A percentile compares a stretch with the other conserved stretches of the same genome.
phyloP scores from a whole-genome alignment of 2,797 vertebrate genomes.

The Hirundo rustica region DNA sequence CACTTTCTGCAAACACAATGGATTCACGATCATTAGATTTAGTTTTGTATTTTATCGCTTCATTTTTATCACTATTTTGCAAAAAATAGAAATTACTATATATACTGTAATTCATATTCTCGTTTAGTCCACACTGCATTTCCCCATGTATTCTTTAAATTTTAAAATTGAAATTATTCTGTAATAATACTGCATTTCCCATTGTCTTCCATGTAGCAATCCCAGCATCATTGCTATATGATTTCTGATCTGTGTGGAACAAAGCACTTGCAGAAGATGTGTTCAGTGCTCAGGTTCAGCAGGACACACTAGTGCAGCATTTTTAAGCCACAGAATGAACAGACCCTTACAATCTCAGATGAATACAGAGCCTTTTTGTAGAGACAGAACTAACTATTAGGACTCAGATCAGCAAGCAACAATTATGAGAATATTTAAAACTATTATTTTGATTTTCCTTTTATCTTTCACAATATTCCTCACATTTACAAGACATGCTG shows the following conservation, averaged over 20 bases:
- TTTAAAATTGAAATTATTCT: neutral
- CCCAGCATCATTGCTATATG: neutral
- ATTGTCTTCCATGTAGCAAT: neutral
- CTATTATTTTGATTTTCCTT: neutral
- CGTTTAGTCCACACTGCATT: neutral
- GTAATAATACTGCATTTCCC: neutral
- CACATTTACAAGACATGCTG: neutral
- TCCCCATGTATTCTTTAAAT: neutral
- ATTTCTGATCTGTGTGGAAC: neutral
- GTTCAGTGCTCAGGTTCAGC: neutral
- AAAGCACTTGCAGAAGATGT: neutral
- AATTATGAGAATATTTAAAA: neutral
- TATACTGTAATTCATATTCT: neutral
- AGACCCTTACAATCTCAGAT: neutral
- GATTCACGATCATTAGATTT: neutral
- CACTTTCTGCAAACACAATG: neutral
- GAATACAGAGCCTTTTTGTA: neutral
- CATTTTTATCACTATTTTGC: neutral
- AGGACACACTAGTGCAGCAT: neutral
- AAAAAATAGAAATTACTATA: neutral
- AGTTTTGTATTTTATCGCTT: neutral
- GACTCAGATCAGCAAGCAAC: neutral
- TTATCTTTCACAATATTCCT: neutral
- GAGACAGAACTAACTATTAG: neutral
- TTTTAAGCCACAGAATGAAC: neutral